Conservation (phyloP, 2,113 vertebrate genomes). For the Xyrauchen texanus region DNA sequence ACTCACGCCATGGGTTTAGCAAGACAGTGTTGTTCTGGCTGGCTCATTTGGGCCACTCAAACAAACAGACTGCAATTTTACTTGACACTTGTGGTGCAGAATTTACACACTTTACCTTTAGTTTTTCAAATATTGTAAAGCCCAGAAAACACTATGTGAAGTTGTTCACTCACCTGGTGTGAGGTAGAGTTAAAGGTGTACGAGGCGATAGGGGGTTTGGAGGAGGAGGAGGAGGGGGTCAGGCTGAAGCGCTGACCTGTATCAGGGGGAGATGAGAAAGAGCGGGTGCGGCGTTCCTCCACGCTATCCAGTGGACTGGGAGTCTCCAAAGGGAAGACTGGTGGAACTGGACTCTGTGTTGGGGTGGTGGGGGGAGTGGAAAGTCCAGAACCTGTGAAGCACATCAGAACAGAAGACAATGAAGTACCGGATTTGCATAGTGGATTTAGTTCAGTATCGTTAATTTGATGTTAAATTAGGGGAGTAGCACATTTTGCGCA, state of each 20-base stretch:
- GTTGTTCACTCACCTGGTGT: slow-evolving; percentile 81
- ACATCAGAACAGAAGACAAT: slow-evolving; percentile 34
- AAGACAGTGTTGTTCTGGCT: too few relatives aligned
- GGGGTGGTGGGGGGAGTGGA: slow-evolving; percentile 89
- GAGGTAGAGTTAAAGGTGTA: slow-evolving; percentile 74
- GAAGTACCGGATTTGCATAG: background rate
- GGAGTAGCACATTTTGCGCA: background rate
- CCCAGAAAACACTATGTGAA: background rate
- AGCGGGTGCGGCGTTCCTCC: slow-evolving; percentile 80
- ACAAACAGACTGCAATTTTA: too few relatives aligned
- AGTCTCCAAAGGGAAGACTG: slow-evolving; percentile 83
- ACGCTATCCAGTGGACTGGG: slow-evolving; percentile 80
- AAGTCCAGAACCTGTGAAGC: slow-evolving; percentile 81
- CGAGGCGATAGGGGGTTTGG: slow-evolving; percentile 71
- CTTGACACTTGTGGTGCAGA: too few relatives aligned
- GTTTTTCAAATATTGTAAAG: background rate
- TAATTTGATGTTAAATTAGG: background rate
- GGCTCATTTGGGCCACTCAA: too few relatives aligned
- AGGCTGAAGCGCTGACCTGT: slow-evolving; percentile 81
- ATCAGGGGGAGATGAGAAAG: slow-evolving; percentile 82
- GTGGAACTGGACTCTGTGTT: slow-evolving; percentile 85
- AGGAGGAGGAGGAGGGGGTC: slow-evolving; percentile 66
- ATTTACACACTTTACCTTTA: too few relatives aligned
- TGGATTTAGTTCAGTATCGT: background rate
- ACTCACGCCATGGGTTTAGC: too few relatives aligned